Conservation (phyloP, 2,888 invertebrate genomes). For the Agapostemon virescens region DNA sequence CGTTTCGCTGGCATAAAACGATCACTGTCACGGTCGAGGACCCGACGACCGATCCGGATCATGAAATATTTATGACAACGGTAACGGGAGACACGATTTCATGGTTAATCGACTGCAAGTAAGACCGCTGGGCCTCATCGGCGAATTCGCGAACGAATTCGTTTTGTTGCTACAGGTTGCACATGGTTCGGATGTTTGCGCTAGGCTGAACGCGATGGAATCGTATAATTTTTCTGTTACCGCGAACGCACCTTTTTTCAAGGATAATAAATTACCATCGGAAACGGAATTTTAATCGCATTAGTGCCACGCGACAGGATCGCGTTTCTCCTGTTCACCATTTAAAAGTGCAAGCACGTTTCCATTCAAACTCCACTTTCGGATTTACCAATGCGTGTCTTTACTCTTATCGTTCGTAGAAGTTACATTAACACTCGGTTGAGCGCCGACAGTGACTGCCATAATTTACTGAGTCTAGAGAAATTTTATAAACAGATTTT, state of each 20-base stretch:
- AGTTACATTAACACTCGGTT: no score
- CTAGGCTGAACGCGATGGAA: not conserved
- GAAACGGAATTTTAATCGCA: no score
- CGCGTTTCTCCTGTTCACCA: no score
- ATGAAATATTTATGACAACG: slow-evolving; percentile 50
- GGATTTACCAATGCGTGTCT: no score
- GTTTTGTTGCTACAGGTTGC: slow-evolving; percentile 21
- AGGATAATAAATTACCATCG: not conserved
- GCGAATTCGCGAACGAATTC: slow-evolving; percentile 45
- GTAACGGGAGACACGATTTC: slow-evolving; percentile 40
- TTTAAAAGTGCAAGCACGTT: no score
- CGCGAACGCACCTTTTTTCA: not conserved
- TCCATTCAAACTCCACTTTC: no score
- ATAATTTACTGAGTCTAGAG: no score
- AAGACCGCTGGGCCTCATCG: not conserved
- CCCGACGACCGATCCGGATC: slow-evolving; percentile 19
- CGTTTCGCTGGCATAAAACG: slow-evolving; percentile 8
- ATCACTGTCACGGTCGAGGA: slow-evolving; percentile 38
- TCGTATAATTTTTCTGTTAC: not conserved
- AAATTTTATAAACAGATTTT: not conserved
- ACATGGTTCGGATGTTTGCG: not conserved
- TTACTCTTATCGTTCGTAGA: no score
- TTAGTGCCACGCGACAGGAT: no score
- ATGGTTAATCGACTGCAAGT: slow-evolving; percentile 44
- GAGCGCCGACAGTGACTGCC: no score